A percentile compares a stretch with the other conserved stretches of the same genome.
phyloP scores from a whole-genome alignment of 2,888 invertebrate species.

The Cephus pygmeus region DNA sequence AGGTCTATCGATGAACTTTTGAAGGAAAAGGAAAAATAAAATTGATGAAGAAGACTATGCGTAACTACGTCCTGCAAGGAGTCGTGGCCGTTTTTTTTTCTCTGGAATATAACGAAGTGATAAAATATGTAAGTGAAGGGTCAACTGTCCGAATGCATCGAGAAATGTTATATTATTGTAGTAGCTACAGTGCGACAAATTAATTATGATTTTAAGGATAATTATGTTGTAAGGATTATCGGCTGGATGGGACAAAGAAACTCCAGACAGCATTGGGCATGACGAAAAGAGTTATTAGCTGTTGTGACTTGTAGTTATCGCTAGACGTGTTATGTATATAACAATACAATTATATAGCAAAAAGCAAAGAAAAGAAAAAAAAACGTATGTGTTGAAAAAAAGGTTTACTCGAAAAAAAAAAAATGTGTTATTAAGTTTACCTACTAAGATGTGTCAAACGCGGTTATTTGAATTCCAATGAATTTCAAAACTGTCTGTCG shows the following conservation, averaged over 20 bases:
- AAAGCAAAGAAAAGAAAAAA: conserved; percentile 8
- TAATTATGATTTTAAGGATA: not conserved
- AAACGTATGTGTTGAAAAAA: not conserved
- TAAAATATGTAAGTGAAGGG: not conserved
- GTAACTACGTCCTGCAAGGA: not conserved
- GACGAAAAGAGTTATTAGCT: conserved; percentile 25
- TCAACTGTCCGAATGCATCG: not conserved
- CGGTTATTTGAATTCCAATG: conserved; percentile 45
- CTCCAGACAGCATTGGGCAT: conserved; percentile 25
- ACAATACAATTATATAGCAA: conserved; percentile 40
- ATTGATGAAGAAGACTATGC: not conserved
- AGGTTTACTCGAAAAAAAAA: not conserved
- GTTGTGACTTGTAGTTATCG: conserved; percentile 50
- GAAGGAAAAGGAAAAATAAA: not conserved
- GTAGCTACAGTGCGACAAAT: not conserved
- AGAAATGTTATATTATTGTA: not conserved
- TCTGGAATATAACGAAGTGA: not conserved
- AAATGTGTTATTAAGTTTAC: not conserved
- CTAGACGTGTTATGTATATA: conserved; percentile 62
- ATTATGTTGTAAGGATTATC: not conserved
- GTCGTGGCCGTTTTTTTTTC: not conserved
- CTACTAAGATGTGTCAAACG: not conserved
- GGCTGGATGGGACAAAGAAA: conserved; percentile 1
- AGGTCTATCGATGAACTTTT: not conserved
- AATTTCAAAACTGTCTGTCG: conserved; percentile 29